Conservation (phyloP, 2,113 vertebrate genomes). For the Microcebus tavaratra region DNA sequence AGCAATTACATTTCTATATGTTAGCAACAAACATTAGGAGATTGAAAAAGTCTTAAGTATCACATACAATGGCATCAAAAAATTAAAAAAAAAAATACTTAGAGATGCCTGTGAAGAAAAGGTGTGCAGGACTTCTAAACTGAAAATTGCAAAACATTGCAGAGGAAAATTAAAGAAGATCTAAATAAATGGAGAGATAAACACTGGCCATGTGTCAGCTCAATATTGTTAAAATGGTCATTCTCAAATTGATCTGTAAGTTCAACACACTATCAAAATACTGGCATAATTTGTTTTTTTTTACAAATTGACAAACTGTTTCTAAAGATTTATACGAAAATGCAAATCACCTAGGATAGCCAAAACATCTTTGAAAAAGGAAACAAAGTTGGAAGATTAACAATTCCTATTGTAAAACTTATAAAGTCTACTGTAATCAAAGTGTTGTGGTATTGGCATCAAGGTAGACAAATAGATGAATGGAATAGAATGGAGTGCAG, state of each 20-base stretch:
- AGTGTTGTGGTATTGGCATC: background rate
- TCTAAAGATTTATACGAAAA: background rate
- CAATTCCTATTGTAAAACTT: background rate
- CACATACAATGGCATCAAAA: background rate
- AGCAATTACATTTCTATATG: background rate
- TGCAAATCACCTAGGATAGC: background rate
- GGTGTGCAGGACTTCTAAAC: background rate
- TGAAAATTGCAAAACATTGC: background rate
- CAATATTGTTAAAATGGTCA: background rate
- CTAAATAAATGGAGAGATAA: background rate
- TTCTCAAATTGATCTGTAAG: background rate
- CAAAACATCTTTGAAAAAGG: background rate
- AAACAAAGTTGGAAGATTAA: background rate
- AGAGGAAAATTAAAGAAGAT: background rate
- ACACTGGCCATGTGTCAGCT: background rate
- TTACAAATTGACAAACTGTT: background rate
- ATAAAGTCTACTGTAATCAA: background rate
- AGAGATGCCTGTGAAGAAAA: background rate
- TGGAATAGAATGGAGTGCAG: background rate
- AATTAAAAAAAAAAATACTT: background rate
- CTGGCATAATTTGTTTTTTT: background rate
- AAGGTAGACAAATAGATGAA: background rate
- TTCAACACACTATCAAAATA: background rate
- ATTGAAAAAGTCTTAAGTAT: background rate
- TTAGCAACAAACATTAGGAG: background rate